A percentile compares a stretch with the other conserved stretches of the same genome.
Conservation (phyloP, 1,140 invertebrate species). For the Cherax quadricarinatus region DNA sequence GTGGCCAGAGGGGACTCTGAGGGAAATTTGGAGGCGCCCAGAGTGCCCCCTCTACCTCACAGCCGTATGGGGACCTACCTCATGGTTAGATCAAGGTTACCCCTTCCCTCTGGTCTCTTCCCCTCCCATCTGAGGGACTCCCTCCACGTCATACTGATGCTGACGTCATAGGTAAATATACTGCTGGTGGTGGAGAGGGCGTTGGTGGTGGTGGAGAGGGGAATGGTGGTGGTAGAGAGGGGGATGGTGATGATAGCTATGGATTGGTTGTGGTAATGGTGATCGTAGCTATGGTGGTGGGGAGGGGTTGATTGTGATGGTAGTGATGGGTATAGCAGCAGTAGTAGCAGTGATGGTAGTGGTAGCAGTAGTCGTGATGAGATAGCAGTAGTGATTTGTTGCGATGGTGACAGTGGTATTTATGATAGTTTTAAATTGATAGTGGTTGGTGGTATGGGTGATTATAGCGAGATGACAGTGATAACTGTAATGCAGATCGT, state of each 20-base stretch:
- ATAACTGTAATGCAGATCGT: too few species aligned
- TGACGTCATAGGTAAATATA: neutral
- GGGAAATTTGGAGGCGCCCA: conserved; percentile 14
- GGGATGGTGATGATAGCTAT: neutral
- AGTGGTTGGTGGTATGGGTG: too few species aligned
- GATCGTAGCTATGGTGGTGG: too few species aligned
- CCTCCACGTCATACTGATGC: neutral
- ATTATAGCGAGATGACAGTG: too few species aligned
- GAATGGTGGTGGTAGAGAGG: neutral
- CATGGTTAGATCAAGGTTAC: too few species aligned
- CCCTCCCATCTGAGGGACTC: neutral
- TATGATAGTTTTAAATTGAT: neutral
- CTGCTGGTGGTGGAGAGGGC: conserved; percentile 13
- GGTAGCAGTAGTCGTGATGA: neutral
- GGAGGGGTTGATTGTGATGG: too few species aligned
- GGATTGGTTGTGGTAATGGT: neutral
- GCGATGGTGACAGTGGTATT: too few species aligned
- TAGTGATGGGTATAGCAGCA: neutral
- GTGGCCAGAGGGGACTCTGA: neutral
- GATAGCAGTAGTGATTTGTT: neutral
- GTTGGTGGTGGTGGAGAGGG: neutral
- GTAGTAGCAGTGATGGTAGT: neutral
- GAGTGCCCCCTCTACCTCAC: neutral
- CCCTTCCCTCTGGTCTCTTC: neutral
- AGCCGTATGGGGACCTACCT: too few species aligned